These are phyloP conservation scores for Chauna torquata DNA, from an alignment of 2,113 vertebrate genomes.

Conservation along the genomic window DNA sequence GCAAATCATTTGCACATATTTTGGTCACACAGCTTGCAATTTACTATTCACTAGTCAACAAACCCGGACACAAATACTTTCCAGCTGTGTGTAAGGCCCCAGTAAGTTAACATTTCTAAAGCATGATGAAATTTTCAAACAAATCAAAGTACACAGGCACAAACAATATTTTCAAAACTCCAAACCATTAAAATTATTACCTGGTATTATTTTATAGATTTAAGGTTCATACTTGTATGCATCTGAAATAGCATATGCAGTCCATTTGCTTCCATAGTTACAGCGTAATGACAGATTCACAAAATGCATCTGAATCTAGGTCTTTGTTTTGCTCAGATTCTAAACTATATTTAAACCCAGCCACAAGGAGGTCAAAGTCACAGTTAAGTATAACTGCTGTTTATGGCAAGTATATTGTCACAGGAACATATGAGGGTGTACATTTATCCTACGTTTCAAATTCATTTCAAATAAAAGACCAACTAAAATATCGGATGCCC, in stretches of 20 bases:
- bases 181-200: neutral
- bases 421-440: neutral
- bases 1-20: neutral
- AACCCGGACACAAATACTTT: neutral
- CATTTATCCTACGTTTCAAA: neutral
- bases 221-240: neutral
- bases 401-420: neutral
- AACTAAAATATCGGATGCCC: neutral
- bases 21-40: neutral
- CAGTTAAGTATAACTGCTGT: neutral
- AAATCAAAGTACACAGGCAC: neutral
- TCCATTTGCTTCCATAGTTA: fast-evolving
- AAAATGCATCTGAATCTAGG: neutral
- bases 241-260: neutral
- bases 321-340: neutral
- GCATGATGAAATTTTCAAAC: neutral
- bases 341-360: neutral
- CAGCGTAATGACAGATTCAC: neutral
- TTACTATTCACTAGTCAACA: neutral
- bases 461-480: neutral
- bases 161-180: neutral
- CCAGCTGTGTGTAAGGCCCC: neutral
- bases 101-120: neutral
- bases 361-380: neutral
- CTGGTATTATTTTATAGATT: neutral